Percentiles rank a stretch among this genome's conserved stretches.
Conservation (phyloP, 2,888 invertebrate genomes). For the Drosophila heteroneura region DNA sequence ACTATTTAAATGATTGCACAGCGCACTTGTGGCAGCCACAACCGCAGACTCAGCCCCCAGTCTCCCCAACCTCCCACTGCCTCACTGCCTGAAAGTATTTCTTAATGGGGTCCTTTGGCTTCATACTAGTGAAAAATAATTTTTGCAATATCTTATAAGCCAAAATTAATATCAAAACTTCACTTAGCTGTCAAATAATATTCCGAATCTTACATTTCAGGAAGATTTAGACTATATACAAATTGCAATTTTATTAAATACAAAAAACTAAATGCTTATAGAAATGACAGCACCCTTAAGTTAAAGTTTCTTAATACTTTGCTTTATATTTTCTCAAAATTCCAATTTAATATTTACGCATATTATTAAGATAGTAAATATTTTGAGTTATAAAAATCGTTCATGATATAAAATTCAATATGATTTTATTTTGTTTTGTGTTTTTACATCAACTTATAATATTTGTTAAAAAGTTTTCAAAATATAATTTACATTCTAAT, state of each 20-base stretch:
- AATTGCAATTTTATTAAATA: background rate
- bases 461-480: background rate
- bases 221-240: background rate
- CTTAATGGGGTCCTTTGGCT: background rate
- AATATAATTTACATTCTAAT: background rate
- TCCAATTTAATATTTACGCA: background rate
- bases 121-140: background rate
- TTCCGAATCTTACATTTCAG: background rate
- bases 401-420: background rate
- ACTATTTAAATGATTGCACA: slow-evolving; percentile 76
- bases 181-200: background rate
- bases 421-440: background rate
- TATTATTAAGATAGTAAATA: background rate
- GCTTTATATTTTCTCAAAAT: background rate
- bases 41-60: slow-evolving; percentile 7
- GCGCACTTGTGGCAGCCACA: slow-evolving; percentile 56
- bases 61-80: slow-evolving; percentile 2
- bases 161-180: background rate
- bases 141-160: background rate
- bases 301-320: background rate
- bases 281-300: background rate
- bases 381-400: background rate
- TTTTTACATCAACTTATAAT: background rate
- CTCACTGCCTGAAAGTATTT: background rate
- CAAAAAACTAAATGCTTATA: background rate